These are phyloP conservation scores for Heliconius charithonia DNA, from an alignment of 2,888 invertebrate genomes.

Conservation along the genomic window DNA sequence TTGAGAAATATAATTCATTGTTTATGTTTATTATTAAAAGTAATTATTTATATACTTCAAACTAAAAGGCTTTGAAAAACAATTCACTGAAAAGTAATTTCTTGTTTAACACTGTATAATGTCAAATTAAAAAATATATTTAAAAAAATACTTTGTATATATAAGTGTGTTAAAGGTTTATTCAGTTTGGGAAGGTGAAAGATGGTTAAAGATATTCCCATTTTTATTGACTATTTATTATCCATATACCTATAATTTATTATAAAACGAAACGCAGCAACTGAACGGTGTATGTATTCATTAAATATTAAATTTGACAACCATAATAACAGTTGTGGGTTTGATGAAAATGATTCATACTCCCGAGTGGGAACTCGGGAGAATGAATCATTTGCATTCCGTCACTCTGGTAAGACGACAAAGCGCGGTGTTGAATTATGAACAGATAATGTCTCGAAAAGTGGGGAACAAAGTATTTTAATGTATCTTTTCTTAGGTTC, in stretches of 20 bases:
- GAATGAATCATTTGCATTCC: background rate
- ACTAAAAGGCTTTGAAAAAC: too few species aligned
- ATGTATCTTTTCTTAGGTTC: too few species aligned
- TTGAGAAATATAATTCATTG: background rate
- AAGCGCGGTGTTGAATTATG: background rate
- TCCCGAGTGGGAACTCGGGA: too few species aligned
- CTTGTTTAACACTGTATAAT: background rate
- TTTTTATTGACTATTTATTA: conserved; percentile 19
- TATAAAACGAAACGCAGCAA: conserved; percentile 21
- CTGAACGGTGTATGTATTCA: background rate
- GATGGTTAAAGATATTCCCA: conserved; percentile 9
- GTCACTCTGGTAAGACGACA: background rate
- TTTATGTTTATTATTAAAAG: too few species aligned
- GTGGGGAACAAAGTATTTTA: too few species aligned
- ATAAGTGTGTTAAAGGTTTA: background rate
- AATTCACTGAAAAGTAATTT: background rate
- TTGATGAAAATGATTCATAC: too few species aligned
- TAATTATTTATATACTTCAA: too few species aligned
- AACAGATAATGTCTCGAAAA: background rate
- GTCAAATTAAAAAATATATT: background rate
- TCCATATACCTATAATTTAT: background rate
- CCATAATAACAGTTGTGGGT: background rate
- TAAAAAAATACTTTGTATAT: background rate
- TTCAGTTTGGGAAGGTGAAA: background rate
- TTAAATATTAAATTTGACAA: conserved; percentile 19